phyloP scores from a whole-genome alignment of 1,140 invertebrate species.

The Watersipora subatra region DNA sequence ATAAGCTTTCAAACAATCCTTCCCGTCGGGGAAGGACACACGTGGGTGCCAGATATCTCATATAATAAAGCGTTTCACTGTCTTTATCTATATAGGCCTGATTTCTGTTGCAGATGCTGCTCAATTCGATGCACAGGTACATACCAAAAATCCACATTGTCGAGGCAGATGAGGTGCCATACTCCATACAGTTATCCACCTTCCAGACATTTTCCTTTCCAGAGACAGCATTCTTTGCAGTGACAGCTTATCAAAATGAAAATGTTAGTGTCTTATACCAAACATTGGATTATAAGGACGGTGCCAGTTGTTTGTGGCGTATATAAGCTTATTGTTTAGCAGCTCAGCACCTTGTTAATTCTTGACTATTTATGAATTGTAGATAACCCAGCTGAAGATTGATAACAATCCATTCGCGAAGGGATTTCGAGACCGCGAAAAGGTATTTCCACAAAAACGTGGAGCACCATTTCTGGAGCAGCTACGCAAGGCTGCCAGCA shows the following conservation, averaged over 20 bases:
- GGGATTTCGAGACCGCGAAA: constrained; percentile 74
- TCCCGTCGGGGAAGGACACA: no score
- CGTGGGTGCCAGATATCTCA: no score
- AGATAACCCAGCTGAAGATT: constrained; percentile 82
- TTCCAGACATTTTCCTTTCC: constrained; percentile 81
- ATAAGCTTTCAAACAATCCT: no score
- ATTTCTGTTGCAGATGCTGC: constrained; percentile 70
- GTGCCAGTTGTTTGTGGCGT: no score
- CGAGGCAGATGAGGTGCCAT: constrained; percentile 40
- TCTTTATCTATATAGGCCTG: no score
- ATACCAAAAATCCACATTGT: constrained; percentile 83
- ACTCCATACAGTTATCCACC: constrained; percentile 66
- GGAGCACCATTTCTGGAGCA: no score
- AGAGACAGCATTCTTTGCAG: constrained; percentile 94
- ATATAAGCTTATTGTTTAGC: no score
- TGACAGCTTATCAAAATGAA: constrained; percentile 96
- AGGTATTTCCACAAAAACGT: no score
- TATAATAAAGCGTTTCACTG: no score
- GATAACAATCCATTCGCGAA: constrained; percentile 91
- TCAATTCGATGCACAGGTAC: constrained; percentile 98
- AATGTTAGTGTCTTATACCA: constrained; percentile 56
- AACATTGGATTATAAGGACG: no score
- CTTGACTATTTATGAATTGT: constrained; percentile 25
- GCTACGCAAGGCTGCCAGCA: no score
- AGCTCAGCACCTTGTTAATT: neutral